Base-by-base conservation (phyloP, 2,888 invertebrate species). In the Drosophila incognita region DNA sequence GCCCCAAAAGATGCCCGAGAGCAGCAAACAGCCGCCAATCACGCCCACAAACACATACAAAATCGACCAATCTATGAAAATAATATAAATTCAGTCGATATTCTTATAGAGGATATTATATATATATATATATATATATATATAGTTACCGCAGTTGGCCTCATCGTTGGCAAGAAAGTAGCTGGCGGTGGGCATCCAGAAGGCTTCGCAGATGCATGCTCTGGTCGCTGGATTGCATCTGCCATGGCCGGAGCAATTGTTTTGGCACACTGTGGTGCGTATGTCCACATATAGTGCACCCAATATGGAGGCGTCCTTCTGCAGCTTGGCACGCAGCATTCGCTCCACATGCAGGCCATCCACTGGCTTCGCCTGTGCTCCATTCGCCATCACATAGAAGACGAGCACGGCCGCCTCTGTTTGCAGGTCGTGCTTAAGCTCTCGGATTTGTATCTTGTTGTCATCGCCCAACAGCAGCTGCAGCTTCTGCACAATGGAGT, bases 151-250 rank as follows among this genome's bases (percentile, higher is more conserved):
- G 92, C 97, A 98, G 93, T 97, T 97, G 90, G 96, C 96, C 67
- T 96, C 95, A 90, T 95, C 94, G 35, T 95, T 94, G 73, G 95
- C 94, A 91, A 95, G 94, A 69, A 95, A 94, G 57, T 95, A 94
- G 74, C 96, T 94, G 40, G 96, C 94, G 92, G 97, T 97, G 93
- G 97, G 96, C 98, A 98, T 98, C 99, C 99, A 99, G 94, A 98
- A 98, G 27, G 98, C 97, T 93, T 98, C 98, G 93, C 98, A 99
- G 87, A 97, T 95, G 91, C 98, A 99, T 64, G 95, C 94, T 84
- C 98, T 95, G 8, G 97, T 95, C 82, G 96, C 95, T 90, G 96
- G 96, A 92, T 98, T 96, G 93, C 99, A 99, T 40, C 95, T 94
- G 61, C 99, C 99, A 93, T 99, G 98, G 53, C 96, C 96, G 46